phyloP scores from a whole-genome alignment of 1,140 invertebrate genomes.

The Drosophila bifasciata region DNA sequence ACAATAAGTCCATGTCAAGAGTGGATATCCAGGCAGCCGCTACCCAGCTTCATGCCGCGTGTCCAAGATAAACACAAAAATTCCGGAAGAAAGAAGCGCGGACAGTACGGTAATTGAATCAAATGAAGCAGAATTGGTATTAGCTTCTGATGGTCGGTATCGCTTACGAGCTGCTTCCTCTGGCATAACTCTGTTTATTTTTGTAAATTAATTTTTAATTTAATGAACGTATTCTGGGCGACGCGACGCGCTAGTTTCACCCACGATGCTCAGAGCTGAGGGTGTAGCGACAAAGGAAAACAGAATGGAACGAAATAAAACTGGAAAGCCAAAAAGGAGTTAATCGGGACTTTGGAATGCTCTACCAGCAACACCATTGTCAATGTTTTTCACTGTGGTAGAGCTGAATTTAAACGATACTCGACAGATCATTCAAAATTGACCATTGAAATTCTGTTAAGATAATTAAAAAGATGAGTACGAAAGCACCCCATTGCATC shows the following conservation, averaged over 20 bases:
- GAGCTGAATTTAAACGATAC: too few species aligned
- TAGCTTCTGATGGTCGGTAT: constrained; percentile 73
- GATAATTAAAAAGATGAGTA: background rate
- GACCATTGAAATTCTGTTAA: too few species aligned
- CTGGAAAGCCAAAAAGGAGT: constrained; percentile 24
- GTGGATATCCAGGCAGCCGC: constrained; percentile 17
- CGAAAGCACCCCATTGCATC: too few species aligned
- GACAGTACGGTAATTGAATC: constrained; percentile 69
- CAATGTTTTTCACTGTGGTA: too few species aligned
- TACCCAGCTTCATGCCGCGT: constrained; percentile 54
- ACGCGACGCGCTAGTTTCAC: constrained; percentile 61
- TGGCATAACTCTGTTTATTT: constrained; percentile 75
- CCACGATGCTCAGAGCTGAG: constrained; percentile 22
- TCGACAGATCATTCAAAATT: too few species aligned
- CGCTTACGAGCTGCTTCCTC: constrained; percentile 17
- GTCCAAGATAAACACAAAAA: constrained; percentile 69
- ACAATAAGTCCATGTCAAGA: constrained; percentile 65
- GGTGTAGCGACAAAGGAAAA: constrained; percentile 32
- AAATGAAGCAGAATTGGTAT: constrained; percentile 82
- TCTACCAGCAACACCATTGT: constrained; percentile 18
- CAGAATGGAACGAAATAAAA: constrained; percentile 50
- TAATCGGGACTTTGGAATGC: constrained; percentile 17
- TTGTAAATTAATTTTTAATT: constrained; percentile 82
- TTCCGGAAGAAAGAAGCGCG: constrained; percentile 5
- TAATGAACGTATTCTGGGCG: constrained; percentile 66